Percentiles rank a stretch among this genome's conserved stretches.
phyloP scores from a whole-genome alignment of 2,888 invertebrate genomes.

The Strigamia maritima region DNA sequence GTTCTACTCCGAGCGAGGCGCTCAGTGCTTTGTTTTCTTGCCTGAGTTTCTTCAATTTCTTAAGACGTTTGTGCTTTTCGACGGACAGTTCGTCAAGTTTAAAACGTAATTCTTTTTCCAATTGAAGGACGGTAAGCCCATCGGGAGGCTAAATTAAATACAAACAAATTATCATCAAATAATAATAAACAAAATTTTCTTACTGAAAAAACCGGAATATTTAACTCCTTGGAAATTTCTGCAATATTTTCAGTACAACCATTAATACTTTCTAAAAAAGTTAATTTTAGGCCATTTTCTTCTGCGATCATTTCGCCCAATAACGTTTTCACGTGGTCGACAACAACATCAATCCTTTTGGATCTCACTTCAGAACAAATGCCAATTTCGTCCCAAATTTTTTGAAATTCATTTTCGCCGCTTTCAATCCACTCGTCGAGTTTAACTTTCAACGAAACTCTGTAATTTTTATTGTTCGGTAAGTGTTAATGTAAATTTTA shows the following conservation, averaged over 20 bases:
- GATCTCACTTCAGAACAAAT: background rate
- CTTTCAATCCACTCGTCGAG: background rate
- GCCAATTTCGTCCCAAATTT: background rate
- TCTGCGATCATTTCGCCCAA: background rate
- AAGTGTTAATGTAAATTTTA: background rate
- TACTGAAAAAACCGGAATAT: background rate
- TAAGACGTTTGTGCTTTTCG: background rate
- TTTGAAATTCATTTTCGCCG: background rate
- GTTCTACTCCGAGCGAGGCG: background rate
- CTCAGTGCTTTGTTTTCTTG: background rate
- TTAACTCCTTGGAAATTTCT: background rate
- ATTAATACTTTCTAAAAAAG: background rate
- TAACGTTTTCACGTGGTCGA: background rate
- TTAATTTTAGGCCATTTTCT: background rate
- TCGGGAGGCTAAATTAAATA: background rate
- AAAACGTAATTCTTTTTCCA: background rate
- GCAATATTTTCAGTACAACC: background rate
- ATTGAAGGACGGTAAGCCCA: background rate
- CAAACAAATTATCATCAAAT: background rate
- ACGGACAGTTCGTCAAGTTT: background rate
- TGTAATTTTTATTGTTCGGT: background rate
- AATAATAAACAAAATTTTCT: background rate
- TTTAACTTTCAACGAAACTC: background rate
- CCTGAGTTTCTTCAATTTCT: background rate
- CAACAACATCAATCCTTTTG: background rate